Evolutionary conservation across 1,140 invertebrate genomes (phyloP).

Genomic region (Hesperophylax magnus): DNA sequence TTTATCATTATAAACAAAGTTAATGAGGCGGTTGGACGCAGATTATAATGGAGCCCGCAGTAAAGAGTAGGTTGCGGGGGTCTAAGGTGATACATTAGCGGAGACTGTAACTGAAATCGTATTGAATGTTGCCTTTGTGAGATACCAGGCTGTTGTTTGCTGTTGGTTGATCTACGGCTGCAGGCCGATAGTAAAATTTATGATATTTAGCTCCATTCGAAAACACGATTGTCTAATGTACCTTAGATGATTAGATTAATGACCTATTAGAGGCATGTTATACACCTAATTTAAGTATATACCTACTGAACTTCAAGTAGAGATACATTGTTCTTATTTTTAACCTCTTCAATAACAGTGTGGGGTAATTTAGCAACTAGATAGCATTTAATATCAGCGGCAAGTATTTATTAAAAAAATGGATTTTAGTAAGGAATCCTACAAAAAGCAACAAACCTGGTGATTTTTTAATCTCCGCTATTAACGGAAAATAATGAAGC

Average conservation of each 20-base stretch:
- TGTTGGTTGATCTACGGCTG: neutral
- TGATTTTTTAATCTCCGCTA: no score
- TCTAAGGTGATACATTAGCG: conserved; percentile 29
- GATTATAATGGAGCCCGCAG: conserved; percentile 11
- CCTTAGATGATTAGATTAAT: no score
- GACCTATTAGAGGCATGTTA: neutral
- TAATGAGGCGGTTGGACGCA: conserved; percentile 24
- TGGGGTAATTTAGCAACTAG: no score
- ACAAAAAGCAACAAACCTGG: no score
- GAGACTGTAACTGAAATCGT: neutral
- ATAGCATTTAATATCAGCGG: no score
- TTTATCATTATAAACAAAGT: conserved; percentile 32
- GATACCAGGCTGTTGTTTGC: neutral
- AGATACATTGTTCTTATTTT: no score
- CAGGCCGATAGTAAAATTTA: neutral
- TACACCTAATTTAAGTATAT: neutral
- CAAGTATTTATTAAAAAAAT: no score
- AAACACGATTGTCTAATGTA: neutral
- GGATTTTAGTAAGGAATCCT: no score
- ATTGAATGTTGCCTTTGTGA: no score
- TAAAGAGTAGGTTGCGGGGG: neutral
- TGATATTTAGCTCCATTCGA: neutral
- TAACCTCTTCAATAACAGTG: no score
- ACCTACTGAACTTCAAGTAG: no score
- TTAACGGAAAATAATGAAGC: no score